Conservation (phyloP, 2,888 invertebrate genomes). For the Augiades crinisus region DNA sequence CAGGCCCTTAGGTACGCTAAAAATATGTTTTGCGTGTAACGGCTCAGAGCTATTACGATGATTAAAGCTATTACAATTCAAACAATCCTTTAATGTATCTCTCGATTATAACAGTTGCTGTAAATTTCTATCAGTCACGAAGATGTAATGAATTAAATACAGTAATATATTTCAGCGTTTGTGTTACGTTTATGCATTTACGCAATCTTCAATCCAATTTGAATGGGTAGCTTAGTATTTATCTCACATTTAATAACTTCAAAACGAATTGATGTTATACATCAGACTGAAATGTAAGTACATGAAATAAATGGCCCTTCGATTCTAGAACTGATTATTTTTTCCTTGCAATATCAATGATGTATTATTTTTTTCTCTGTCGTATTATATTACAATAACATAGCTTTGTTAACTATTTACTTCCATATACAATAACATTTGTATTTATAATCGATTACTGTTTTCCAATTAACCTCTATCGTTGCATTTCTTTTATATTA, state of each 20-base stretch:
- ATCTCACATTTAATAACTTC: constrained; percentile 20
- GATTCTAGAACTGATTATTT: constrained; percentile 31
- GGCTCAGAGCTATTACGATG: neutral
- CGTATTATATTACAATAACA: too few relatives aligned
- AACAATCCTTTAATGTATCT: neutral
- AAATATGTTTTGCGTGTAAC: neutral
- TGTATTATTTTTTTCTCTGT: neutral
- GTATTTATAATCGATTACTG: too few relatives aligned
- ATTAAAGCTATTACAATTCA: neutral
- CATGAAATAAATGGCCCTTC: constrained; percentile 65
- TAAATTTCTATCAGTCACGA: neutral
- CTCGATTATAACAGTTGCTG: neutral
- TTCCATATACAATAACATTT: too few relatives aligned
- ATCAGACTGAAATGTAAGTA: constrained; percentile 67
- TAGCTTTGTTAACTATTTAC: too few relatives aligned
- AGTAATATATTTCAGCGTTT: neutral
- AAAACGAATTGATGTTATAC: constrained; percentile 69
- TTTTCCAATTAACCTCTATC: too few relatives aligned
- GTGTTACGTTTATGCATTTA: constrained; percentile 30
- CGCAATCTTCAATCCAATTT: neutral
- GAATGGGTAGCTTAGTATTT: constrained; percentile 16
- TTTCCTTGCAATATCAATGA: too few relatives aligned
- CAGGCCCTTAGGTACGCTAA: too few relatives aligned
- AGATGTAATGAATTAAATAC: neutral
- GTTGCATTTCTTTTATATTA: too few relatives aligned